Evolutionary conservation across 2,797 vertebrate genomes (phyloP).

Genomic region (Chloroceryle inda): DNA sequence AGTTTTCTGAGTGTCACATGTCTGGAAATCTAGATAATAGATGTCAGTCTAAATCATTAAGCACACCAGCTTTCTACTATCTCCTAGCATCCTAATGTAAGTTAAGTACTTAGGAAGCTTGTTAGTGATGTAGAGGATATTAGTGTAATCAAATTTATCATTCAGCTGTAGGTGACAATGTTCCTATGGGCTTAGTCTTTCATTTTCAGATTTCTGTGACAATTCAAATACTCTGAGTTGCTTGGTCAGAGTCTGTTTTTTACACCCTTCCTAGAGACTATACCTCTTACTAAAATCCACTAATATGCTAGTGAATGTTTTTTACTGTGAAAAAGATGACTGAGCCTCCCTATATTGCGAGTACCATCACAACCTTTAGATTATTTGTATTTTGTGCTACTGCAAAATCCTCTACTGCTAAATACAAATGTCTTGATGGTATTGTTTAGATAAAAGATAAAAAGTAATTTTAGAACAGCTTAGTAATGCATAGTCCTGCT

Average conservation of each 20-base stretch:
- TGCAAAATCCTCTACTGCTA: background rate
- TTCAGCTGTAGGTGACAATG: conserved; percentile 9
- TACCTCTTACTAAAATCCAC: background rate
- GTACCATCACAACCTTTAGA: background rate
- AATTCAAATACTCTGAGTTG: background rate
- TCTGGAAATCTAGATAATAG: background rate
- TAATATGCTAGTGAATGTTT: background rate
- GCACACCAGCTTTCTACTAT: background rate
- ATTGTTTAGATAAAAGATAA: background rate
- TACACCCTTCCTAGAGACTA: background rate
- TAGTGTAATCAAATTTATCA: conserved; percentile 29
- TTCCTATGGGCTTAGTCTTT: background rate
- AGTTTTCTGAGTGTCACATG: background rate
- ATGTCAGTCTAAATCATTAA: conserved; percentile 34
- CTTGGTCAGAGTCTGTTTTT: background rate
- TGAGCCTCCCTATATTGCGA: background rate
- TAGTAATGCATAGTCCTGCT: background rate
- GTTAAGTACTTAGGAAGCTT: conserved; percentile 22
- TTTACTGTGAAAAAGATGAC: background rate
- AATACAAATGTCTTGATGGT: background rate
- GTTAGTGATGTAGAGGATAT: background rate
- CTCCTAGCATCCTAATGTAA: background rate
- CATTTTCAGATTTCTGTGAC: background rate
- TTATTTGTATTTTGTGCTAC: background rate
- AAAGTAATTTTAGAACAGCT: background rate